Evolutionary conservation across 1,140 invertebrate species (phyloP), one percentile per base, ranked within the genome.

Genomic region (Diabrotica undecimpunctata): DNA sequence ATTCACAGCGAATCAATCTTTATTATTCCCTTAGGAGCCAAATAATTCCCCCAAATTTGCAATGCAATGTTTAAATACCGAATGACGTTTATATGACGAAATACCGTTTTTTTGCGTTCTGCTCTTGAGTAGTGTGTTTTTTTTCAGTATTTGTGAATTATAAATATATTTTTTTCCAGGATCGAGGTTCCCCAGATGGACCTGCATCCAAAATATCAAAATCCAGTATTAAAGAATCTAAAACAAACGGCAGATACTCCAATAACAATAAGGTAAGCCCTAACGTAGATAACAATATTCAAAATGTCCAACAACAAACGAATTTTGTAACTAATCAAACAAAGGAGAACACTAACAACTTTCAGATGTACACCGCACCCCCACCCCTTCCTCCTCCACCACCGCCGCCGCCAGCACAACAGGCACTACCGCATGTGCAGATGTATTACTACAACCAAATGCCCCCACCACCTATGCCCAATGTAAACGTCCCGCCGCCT

Each of bases 191-290:
- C 11, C 38, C 65, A 3, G 41, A 6, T 6, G 41, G 6, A 10
- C 41, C 41, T 46, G 8, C 41, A 5, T 8, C 41, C 2, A 73
- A 65, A 12, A 65, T 12, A 51, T 69, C 46, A 74, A 67, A 61
- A 66, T 51, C 55, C 61, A 36, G 41, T 57, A 65, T 64, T 54
- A 74, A 68, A 58, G 74, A 74, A 8, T 67, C 70, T 7, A 76
- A 77, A 66, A 75, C 77, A 65, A 79, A 77, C 58, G 77, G 77
- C 35, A 70, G 74, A 65, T 72, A 70, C 61, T 71, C 67, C 68
- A 73, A 74, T 38, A 75, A 73, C 64, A 75, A 69, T 65, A 78
- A 79, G 78, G 78, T 79, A 78, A 79, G 78, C 72, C 61, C 69
- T 56, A 66, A 64, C 54, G 56, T 55, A 65, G 63, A 52, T 50